A percentile compares a stretch with the other conserved stretches of the same genome.
phyloP scores from a whole-genome alignment of 2,888 invertebrate genomes.

The Agonopterix alstromeriana region DNA sequence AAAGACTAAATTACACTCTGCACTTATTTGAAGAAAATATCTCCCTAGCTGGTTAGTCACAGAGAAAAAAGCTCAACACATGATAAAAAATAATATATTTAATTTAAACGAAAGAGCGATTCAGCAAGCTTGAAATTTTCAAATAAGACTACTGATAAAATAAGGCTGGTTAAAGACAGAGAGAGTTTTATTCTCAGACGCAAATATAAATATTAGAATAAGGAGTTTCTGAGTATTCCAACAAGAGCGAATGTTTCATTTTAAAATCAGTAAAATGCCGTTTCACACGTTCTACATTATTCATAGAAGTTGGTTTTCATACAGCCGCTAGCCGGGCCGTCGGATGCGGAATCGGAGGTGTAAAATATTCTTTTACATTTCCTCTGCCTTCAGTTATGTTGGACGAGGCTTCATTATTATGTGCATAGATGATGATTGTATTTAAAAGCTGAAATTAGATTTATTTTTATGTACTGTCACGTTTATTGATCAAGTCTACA shows the following conservation, averaged over 20 bases:
- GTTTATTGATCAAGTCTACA: too few relatives aligned
- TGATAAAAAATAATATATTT: too few relatives aligned
- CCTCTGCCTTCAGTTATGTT: conserved; percentile 1
- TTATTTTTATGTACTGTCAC: neutral
- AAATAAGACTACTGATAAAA: too few relatives aligned
- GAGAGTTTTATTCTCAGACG: too few relatives aligned
- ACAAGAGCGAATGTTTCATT: conserved; percentile 10
- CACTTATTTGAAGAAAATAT: too few relatives aligned
- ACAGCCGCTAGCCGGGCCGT: conserved; percentile 11
- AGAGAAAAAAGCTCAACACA: too few relatives aligned
- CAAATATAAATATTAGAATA: too few relatives aligned
- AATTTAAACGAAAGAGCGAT: too few relatives aligned
- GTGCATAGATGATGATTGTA: conserved; percentile 4
- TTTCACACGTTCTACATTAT: conserved; percentile 38
- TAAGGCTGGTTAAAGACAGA: too few relatives aligned
- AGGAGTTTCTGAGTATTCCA: neutral
- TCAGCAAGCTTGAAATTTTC: too few relatives aligned
- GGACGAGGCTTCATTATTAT: conserved; percentile 6
- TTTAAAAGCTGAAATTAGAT: neutral
- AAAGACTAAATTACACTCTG: too few relatives aligned
- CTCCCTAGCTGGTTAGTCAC: too few relatives aligned
- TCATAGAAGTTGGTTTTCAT: conserved; percentile 42
- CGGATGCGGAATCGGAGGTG: conserved; percentile 27
- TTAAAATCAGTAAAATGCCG: conserved; percentile 26
- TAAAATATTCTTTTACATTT: conserved; percentile 28